Base-by-base conservation (phyloP, 2,113 vertebrate species). In the Neolamprologus sp. region DNA sequence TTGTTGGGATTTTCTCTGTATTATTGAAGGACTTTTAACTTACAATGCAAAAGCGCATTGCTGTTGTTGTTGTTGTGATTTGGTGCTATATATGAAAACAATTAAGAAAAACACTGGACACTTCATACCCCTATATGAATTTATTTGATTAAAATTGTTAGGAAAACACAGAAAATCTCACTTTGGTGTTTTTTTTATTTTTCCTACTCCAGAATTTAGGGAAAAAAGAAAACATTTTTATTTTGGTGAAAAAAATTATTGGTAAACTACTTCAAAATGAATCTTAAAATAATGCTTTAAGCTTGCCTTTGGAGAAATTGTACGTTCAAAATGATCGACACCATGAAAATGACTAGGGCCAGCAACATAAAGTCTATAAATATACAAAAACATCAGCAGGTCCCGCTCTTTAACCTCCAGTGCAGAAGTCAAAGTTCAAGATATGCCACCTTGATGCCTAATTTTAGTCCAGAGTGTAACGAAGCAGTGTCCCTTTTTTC, bases 391-490 rank as follows among this genome's bases (percentile, higher is more conserved):
- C 85, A 80, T 86, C 85, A 89, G 16, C 23, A 58, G 87, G 82
- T 91, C 49, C 49, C 23, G 86, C 88, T 86, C 71, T 85, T 84
- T 92, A 90, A 94, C 90, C 91, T 92, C 47, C 84, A 86, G 89
- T 86, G 73, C 85, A 91, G 91, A 93, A 88, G 91, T 92, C 89
- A 94, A 94, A 94, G 92, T 91, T 94, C 68, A 91, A 86, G 81
- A 91, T 78, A 68, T 90, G 91, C 75, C 91, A 81, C 55, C 42
- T 23, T 82, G 78, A 84, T 26, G 58, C 55, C 92, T 92, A 94
- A 87, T 30, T 94, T 94, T 93, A 95, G 87, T 83, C 91, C 71
- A 94, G 90, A 84, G 53, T 91, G 91, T 80, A 88, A 93, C 19
- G 85, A 60, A 90, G 89, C 75, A 37, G 87, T 90, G 85, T 90